Evolutionary conservation across 2,888 invertebrate genomes (phyloP).

Genomic region (Nemoura dubitans): DNA sequence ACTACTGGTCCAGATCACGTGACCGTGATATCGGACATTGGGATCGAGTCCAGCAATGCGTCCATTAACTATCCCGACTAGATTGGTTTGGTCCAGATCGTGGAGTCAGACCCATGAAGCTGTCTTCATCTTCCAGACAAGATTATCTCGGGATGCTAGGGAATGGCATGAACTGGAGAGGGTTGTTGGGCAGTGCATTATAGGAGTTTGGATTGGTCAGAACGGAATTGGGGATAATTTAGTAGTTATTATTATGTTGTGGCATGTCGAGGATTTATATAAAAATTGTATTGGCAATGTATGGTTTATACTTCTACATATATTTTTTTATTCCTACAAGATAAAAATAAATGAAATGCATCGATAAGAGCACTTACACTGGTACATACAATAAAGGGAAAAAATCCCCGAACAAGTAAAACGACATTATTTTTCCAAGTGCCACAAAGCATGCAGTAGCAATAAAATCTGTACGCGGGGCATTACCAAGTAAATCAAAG

Average conservation of each 20-base stretch:
- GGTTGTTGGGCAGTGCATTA: constrained; percentile 3
- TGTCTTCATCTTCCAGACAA: not conserved
- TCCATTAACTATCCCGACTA: constrained; percentile 18
- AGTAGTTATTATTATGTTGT: not conserved
- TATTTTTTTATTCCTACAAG: not conserved
- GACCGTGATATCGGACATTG: constrained; percentile 19
- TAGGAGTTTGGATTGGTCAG: not conserved
- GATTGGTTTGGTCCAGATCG: not conserved
- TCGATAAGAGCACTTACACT: not conserved
- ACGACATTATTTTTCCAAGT: not conserved
- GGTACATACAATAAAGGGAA: not conserved
- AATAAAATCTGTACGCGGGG: not conserved
- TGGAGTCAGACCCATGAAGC: not conserved
- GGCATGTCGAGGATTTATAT: not conserved
- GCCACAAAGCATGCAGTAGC: not conserved
- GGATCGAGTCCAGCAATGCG: constrained; percentile 8
- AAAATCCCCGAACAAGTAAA: not conserved
- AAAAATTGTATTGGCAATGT: not conserved
- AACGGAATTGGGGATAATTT: not conserved
- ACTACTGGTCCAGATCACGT: constrained; percentile 31
- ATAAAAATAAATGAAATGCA: not conserved
- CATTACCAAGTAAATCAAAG: too few species aligned
- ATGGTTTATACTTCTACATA: not conserved
- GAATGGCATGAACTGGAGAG: constrained; percentile 13
- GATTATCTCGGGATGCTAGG: not conserved